Percentiles rank a stretch among this genome's conserved stretches.
Evolutionary conservation across 92 coral and sea anemone species (phyloP).

Genomic region (Nematostella vectensis): DNA sequence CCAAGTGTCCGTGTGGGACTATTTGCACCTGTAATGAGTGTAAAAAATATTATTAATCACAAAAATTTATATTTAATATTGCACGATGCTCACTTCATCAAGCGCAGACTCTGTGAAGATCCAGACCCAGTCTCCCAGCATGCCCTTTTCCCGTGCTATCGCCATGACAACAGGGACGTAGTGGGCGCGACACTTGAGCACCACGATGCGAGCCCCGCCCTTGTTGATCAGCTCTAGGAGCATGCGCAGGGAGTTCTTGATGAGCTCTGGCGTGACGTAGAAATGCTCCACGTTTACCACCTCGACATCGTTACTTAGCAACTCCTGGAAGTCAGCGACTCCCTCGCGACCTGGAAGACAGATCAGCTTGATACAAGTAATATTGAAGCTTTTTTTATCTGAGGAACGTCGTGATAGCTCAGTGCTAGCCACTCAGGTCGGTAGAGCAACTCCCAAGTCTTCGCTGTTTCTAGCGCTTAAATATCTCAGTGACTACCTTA

Average conservation of each 20-base stretch:
- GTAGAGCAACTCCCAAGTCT: too few species aligned
- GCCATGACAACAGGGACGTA: constrained; percentile 18
- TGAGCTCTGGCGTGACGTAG: neutral
- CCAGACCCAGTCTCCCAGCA: constrained; percentile 48
- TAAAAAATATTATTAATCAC: too few species aligned
- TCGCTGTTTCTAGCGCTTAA: too few species aligned
- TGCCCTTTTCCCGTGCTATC: constrained; percentile 18
- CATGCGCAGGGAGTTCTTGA: neutral
- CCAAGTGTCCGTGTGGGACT: neutral
- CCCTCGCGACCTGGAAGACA: constrained; percentile 8
- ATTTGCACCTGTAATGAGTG: constrained; percentile 17
- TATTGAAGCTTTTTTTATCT: too few species aligned
- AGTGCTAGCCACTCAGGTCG: too few species aligned
- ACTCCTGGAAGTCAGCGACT: neutral
- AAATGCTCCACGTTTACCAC: neutral
- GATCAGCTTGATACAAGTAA: too few species aligned
- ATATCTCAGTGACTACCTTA: too few species aligned
- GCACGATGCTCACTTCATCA: constrained; percentile 23
- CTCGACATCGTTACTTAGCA: neutral
- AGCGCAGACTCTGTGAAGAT: constrained; percentile 23
- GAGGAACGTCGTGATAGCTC: too few species aligned
- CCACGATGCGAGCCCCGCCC: constrained; percentile 28
- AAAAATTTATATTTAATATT: too few species aligned
- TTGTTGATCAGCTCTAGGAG: constrained; percentile 14
- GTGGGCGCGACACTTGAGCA: constrained; percentile 21